Evolutionary conservation across 2,888 invertebrate genomes (phyloP), one percentile per base, ranked within the genome.

Genomic region (Drosophila putrida): DNA sequence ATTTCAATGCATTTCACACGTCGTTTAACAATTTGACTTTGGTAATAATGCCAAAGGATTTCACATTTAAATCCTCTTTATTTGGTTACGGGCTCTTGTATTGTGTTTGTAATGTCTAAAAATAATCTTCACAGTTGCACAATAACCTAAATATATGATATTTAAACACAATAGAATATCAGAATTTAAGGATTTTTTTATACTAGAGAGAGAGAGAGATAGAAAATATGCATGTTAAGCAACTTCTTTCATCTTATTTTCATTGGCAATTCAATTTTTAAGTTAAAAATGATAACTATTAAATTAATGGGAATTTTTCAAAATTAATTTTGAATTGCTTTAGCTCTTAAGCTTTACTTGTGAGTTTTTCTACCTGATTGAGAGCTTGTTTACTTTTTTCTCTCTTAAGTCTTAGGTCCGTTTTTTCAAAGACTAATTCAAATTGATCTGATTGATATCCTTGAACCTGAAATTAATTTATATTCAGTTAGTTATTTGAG

Each of bases 1-100:
- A 57, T 75, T 69, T 63, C 58, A 69, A 46, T 57, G 41, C 53
- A 54, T 68, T 75, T 75, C 44, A 73, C 78, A 75, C 59, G 33
- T 73, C 62, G 54, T 67, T 77, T 55, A 47, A 39, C 78, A 55
- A 55, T n/a, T 36, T 57, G 54, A 36, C 36, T 62, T 49, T 66
- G 35, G 13, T 31, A 41, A 57, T 47, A 35, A 33, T 57, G 39
- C 47, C 10, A 38, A 54, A 55, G 33, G 36, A 49, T 69, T 59
- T 20, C 33, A 9, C 20, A 20, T 59, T 55, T 41, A 25, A 54
- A 36, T 47, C 43, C 41, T 9, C 38, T 28, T 60, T 28, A 43
- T 27, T 49, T n/a, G 11, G n/a, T 28, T 28, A 44, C 25, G 49
- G 6, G n/a, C n/a, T 25, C 27, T 31, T 38, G 50, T 41, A 31